These are phyloP conservation scores for Drosophila macrospina DNA, from an alignment of 2,888 invertebrate genomes.

Conservation along the genomic window DNA sequence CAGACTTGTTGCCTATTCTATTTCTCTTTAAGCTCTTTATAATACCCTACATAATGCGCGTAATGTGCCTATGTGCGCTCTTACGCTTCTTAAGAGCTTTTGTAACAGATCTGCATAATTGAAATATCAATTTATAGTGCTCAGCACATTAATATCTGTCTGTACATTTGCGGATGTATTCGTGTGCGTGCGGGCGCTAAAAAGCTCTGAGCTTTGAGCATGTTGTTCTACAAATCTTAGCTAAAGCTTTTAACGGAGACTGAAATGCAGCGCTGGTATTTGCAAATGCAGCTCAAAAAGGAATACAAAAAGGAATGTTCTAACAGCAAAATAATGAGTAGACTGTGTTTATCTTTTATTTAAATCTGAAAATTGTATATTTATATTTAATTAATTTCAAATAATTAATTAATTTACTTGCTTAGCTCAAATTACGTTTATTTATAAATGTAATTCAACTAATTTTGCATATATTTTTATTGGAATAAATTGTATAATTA, in stretches of 20 bases:
- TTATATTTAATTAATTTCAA: too few relatives aligned
- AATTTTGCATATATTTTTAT: background rate
- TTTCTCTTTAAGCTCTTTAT: constrained; percentile 46
- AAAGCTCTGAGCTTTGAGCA: too few relatives aligned
- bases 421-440: too few relatives aligned
- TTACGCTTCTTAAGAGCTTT: constrained; percentile 6
- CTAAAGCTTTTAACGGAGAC: too few relatives aligned
- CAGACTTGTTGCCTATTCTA: constrained; percentile 51
- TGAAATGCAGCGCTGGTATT: too few relatives aligned
- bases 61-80: constrained; percentile 27
- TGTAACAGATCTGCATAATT: background rate
- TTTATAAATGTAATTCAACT: background rate
- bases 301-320: background rate
- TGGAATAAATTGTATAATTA: background rate
- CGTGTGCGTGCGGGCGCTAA: too few relatives aligned
- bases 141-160: too few relatives aligned
- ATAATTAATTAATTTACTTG: too few relatives aligned
- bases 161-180: too few relatives aligned
- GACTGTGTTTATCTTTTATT: too few relatives aligned
- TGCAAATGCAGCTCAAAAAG: background rate
- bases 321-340: background rate
- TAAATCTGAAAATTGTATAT: too few relatives aligned
- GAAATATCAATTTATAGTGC: background rate
- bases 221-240: too few relatives aligned
- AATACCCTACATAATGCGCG: constrained; percentile 40